phyloP scores from a whole-genome alignment of 2,113 vertebrate genomes.

The Rana temporaria region DNA sequence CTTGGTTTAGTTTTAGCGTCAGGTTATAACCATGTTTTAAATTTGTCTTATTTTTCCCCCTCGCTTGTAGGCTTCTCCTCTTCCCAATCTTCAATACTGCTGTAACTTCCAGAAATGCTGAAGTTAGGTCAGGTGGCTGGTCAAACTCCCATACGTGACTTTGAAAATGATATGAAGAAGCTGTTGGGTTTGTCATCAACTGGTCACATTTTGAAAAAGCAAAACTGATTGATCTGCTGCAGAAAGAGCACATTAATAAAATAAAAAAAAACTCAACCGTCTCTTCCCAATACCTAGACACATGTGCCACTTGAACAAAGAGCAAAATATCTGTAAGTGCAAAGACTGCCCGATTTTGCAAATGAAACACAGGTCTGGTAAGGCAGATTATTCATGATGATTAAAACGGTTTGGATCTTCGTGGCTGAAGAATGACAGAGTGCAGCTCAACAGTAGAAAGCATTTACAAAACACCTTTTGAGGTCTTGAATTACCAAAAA shows the following conservation, averaged over 20 bases:
- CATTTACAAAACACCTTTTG: conserved; percentile 29
- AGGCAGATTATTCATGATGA: conserved; percentile 10
- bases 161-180: background rate
- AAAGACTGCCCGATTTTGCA: background rate
- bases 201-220: background rate
- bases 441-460: background rate
- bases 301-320: background rate
- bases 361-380: background rate
- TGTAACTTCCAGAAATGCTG: conserved; percentile 83
- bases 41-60: conserved; percentile 74
- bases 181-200: background rate
- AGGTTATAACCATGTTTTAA: conserved; percentile 83
- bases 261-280: background rate
- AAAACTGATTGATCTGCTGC: background rate
- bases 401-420: background rate
- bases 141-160: conserved; percentile 77
- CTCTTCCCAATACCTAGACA: background rate
- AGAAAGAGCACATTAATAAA: background rate
- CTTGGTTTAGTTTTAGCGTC: conserved; percentile 85
- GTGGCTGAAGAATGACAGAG: background rate
- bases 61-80: conserved; percentile 67
- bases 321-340: conserved; percentile 1
- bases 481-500: conserved; percentile 10
- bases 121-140: conserved; percentile 82
- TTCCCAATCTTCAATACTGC: conserved; percentile 94